These are phyloP conservation scores for Xyliphius kryptos DNA, from an alignment of 2,113 vertebrate species.

Conservation along the genomic window DNA sequence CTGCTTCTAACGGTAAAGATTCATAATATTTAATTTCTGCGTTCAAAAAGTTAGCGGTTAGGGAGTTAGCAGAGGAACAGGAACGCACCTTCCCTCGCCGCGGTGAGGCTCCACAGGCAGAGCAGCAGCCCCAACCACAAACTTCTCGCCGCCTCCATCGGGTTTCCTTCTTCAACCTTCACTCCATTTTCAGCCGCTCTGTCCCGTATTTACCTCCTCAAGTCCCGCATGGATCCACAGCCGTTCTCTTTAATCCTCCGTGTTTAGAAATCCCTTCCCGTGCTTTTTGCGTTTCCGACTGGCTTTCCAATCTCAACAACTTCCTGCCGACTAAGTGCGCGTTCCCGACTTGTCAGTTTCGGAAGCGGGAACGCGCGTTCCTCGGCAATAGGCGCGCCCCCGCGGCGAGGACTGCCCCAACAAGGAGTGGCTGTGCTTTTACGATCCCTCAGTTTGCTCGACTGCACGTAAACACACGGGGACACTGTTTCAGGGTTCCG, in stretches of 20 bases:
- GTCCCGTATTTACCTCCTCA: background rate
- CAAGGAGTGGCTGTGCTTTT: too few relatives aligned
- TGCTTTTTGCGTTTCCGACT: background rate
- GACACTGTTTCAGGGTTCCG: too few relatives aligned
- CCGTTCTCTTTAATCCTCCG: background rate
- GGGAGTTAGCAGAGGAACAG: slow-evolving; percentile 24
- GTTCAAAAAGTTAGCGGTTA: background rate
- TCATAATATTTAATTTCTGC: background rate
- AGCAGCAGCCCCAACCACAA: slow-evolving; percentile 60
- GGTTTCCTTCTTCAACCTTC: slow-evolving; percentile 42
- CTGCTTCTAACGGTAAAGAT: background rate
- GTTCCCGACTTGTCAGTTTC: slow-evolving; percentile 24
- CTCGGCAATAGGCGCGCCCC: slow-evolving; percentile 1
- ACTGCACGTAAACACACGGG: too few relatives aligned
- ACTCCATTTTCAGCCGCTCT: slow-evolving; percentile 50
- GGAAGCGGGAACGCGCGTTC: slow-evolving; percentile 28
- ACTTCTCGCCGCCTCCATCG: slow-evolving; percentile 68
- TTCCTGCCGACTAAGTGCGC: slow-evolving; percentile 33
- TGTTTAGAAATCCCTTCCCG: background rate
- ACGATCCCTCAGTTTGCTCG: too few relatives aligned
- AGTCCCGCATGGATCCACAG: background rate
- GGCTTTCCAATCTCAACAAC: slow-evolving; percentile 36
- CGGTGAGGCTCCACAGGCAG: slow-evolving; percentile 55
- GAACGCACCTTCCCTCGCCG: slow-evolving; percentile 69
- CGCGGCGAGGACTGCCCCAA: background rate